phyloP scores from a whole-genome alignment of 2,113 vertebrate species.

The Leuciscus idus region DNA sequence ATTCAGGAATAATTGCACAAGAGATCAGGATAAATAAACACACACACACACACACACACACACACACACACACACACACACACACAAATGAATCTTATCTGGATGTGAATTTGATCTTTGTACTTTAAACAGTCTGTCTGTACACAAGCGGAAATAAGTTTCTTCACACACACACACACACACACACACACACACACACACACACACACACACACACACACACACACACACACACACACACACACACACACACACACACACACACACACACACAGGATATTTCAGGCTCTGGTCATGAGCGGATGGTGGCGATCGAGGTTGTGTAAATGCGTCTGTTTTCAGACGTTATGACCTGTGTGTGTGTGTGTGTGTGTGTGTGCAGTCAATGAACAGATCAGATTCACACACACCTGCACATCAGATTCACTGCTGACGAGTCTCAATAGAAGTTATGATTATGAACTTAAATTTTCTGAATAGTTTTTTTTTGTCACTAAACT shows the following conservation, averaged over 20 bases:
- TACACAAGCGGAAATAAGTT: background rate
- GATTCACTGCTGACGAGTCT: constrained; percentile 4
- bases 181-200: no score
- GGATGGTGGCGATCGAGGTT: background rate
- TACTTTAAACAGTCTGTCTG: background rate
- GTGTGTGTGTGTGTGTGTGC: background rate
- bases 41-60: no score
- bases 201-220: no score
- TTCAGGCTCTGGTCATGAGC: background rate
- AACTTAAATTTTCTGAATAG: background rate
- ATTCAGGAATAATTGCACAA: constrained; percentile 1
- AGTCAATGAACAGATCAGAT: background rate
- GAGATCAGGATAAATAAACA: background rate
- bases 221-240: no score
- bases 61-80: background rate
- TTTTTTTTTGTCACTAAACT: no score
- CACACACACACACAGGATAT: background rate
- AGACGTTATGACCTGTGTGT: constrained; percentile 14
- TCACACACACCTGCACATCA: background rate
- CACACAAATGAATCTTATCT: background rate
- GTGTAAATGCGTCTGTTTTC: background rate
- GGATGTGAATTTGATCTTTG: background rate
- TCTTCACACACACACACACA: background rate
- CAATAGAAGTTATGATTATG: background rate
- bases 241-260: no score